Percentiles rank a stretch among this genome's conserved stretches.
Conservation (phyloP, 2,113 vertebrate genomes). For the Astatotilapia flaviijosephi region DNA sequence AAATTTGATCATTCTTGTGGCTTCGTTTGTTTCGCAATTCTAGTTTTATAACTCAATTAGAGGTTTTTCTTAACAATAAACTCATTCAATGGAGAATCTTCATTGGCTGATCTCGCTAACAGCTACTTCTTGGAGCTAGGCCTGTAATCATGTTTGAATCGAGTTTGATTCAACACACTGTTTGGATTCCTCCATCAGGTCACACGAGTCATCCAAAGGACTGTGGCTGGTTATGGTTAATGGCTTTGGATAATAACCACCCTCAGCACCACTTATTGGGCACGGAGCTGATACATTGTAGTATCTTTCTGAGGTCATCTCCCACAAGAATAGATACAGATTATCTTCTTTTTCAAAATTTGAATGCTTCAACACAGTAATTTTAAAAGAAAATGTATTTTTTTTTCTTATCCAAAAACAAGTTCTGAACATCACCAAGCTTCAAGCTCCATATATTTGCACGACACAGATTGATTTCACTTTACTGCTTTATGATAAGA, state of each 20-base stretch:
- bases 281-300: background rate
- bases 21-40: background rate
- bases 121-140: background rate
- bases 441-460: background rate
- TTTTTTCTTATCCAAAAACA: background rate
- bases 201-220: background rate
- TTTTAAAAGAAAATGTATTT: background rate
- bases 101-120: background rate
- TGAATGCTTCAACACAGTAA: background rate
- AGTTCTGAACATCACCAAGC: background rate
- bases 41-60: background rate
- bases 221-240: background rate
- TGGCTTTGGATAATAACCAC: background rate
- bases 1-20: background rate
- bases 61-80: background rate
- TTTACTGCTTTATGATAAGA: background rate
- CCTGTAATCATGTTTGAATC: background rate
- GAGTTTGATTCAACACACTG: background rate
- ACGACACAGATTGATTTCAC: background rate
- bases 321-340: background rate
- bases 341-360: background rate
- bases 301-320: background rate
- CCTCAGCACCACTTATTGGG: background rate
- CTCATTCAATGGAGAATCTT: background rate
- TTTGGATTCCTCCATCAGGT: background rate